Percentiles rank a stretch among this genome's conserved stretches.
Conservation (phyloP, 2,797 vertebrate genomes). For the Squalus acanthias region DNA sequence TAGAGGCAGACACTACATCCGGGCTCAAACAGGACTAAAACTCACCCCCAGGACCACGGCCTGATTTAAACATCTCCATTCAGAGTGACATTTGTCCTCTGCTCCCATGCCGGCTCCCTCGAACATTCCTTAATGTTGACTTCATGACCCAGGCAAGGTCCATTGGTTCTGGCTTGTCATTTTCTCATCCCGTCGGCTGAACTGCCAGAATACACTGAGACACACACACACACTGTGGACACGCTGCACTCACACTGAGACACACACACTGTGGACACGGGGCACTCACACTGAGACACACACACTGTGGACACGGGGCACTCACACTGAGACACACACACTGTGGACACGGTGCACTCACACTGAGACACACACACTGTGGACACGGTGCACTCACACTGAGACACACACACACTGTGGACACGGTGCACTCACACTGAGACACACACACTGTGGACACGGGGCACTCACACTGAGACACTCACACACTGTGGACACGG, state of each 20-base stretch:
- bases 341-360: conserved; percentile 41
- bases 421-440: too few relatives aligned
- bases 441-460: too few relatives aligned
- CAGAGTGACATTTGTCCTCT: conserved; percentile 75
- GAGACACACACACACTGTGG: background rate
- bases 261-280: background rate
- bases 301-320: background rate
- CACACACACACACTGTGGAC: conserved; percentile 39
- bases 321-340: too few relatives aligned
- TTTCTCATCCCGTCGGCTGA: conserved; percentile 57
- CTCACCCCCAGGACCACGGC: conserved; percentile 70
- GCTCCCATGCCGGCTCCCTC: conserved; percentile 74
- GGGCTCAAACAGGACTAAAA: conserved; percentile 66
- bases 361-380: background rate
- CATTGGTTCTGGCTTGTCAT: conserved; percentile 60
- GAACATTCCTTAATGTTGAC: conserved; percentile 70
- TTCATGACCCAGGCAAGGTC: conserved; percentile 72
- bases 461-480: too few relatives aligned
- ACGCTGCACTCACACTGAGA: conserved; percentile 36
- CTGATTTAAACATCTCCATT: conserved; percentile 78
- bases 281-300: too few relatives aligned
- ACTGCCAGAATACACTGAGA: conserved; percentile 56
- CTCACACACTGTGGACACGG: background rate
- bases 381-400: too few relatives aligned
- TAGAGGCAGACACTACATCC: conserved; percentile 68